Base-by-base conservation (phyloP, 2,797 vertebrate species). In the Cygnus olor region DNA sequence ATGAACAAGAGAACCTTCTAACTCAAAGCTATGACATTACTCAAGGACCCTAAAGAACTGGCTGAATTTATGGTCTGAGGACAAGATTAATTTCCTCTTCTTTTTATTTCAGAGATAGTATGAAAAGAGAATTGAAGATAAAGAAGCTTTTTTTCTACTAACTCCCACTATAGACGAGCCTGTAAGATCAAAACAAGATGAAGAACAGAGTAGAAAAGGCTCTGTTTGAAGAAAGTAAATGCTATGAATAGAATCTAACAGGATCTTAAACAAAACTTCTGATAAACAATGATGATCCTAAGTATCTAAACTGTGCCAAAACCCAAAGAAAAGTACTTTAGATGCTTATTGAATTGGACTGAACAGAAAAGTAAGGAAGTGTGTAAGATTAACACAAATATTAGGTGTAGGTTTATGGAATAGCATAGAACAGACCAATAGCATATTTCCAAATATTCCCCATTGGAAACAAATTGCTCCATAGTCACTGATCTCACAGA, bases 81-180 rank as follows among this genome's bases (percentile, higher is more conserved):
- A 79, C 36, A 91, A 89, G 25, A 94, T 49, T 90, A 70, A 92
- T 89, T 91, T 91, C 47, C 45, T 80, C 56, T 28, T 77, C 53
- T 69, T 92, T 89, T 36, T 81, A 86, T 81, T 93, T 84, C 70
- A 89, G 30, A 83, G 61, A 73, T 21, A 63, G 45, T 47, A 81
- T 72, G 38, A 88, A 85, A 95, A 92, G 42, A 81, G 22, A 72
- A 88, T 18, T 51, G 58, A 76, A 86, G 54, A 83, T 74, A 85
- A 87, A 92, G 54, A 91, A 45, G 8, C 1, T 49, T 80, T 88
- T 73, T 36, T 86, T 71, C 49, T 61, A 60, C 60, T 65, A 91
- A 82, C 70, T 70, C 38, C 22, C 38, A 34, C 65, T 84, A 36
- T 4, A 72, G 30, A 2, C 1, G 7, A 83, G 42, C 4, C 42